phyloP scores from a whole-genome alignment of 2,888 invertebrate species.

The Periphyllus acericola region DNA sequence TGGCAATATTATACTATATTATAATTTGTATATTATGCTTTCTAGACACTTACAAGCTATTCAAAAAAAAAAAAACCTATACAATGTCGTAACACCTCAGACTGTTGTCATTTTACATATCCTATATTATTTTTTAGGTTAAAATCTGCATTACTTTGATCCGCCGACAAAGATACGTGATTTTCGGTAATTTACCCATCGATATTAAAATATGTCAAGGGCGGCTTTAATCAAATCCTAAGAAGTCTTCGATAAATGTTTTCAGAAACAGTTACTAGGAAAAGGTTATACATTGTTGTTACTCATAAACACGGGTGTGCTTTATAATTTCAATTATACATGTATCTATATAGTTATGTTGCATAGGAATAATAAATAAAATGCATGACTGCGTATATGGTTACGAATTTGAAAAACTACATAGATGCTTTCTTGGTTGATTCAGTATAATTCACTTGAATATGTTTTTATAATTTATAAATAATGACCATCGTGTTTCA shows the following conservation, averaged over 20 bases:
- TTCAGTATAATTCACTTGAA: too few species aligned
- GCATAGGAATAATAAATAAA: too few species aligned
- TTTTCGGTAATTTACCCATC: conserved; percentile 7
- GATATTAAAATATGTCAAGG: conserved; percentile 49
- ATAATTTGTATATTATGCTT: neutral
- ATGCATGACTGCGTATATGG: too few species aligned
- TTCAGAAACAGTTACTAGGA: neutral
- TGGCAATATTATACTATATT: too few species aligned
- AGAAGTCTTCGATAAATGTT: conserved; percentile 11
- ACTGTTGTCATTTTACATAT: neutral
- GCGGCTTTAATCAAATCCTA: neutral
- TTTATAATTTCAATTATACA: too few species aligned
- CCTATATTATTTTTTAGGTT: conserved; percentile 24
- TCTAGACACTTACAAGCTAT: neutral
- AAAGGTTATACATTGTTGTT: too few species aligned
- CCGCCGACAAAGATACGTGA: conserved; percentile 28
- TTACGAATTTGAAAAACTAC: too few species aligned
- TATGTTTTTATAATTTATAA: too few species aligned
- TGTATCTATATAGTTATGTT: too few species aligned
- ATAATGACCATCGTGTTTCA: neutral
- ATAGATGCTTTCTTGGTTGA: too few species aligned
- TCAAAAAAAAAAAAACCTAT: neutral
- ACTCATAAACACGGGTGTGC: too few species aligned
- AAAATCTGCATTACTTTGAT: conserved; percentile 50
- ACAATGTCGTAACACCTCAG: neutral